These are phyloP conservation scores for Matsumyia berberina DNA, from an alignment of 2,888 invertebrate genomes.

Conservation along the genomic window DNA sequence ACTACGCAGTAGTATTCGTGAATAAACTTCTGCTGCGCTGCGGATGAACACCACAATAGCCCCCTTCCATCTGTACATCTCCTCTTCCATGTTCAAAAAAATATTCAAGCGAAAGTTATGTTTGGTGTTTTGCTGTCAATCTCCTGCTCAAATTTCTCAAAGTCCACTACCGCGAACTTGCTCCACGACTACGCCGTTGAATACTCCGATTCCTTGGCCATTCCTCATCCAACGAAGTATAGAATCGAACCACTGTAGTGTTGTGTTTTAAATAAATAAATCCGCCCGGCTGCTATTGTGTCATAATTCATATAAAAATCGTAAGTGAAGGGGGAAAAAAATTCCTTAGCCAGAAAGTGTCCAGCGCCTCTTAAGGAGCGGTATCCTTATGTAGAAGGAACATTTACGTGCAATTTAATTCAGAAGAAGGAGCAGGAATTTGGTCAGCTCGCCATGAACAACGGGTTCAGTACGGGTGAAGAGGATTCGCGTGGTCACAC, in stretches of 20 bases:
- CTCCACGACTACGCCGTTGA: slow-evolving; percentile 34
- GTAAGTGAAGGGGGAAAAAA: slow-evolving; percentile 22
- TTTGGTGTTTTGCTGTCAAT: slow-evolving; percentile 76
- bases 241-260: slow-evolving; percentile 15
- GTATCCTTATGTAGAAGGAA: slow-evolving; percentile 35
- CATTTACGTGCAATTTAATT: slow-evolving; percentile 54
- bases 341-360: slow-evolving; percentile 16
- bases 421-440: slow-evolving; percentile 37
- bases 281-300: slow-evolving; percentile 60
- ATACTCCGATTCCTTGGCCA: slow-evolving; percentile 21
- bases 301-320: slow-evolving; percentile 60
- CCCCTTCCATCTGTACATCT: slow-evolving; percentile 15
- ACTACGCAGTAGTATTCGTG: slow-evolving; percentile 26
- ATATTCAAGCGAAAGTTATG: slow-evolving; percentile 76
- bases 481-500: slow-evolving; percentile 95
- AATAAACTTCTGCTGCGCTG: slow-evolving; percentile 44
- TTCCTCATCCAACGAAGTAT: slow-evolving; percentile 27
- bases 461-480: slow-evolving; percentile 96
- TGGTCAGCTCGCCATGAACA: slow-evolving; percentile 82
- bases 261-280: slow-evolving; percentile 18
- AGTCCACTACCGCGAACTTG: slow-evolving; percentile 46
- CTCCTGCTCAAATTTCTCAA: slow-evolving; percentile 67
- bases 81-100: slow-evolving; percentile 46
- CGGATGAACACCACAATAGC: slow-evolving; percentile 52
- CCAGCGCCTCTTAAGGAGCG: not conserved